Evolutionary conservation across 2,888 invertebrate genomes (phyloP), one percentile per base, ranked within the genome.

Genomic region (Cephus nigrinus): DNA sequence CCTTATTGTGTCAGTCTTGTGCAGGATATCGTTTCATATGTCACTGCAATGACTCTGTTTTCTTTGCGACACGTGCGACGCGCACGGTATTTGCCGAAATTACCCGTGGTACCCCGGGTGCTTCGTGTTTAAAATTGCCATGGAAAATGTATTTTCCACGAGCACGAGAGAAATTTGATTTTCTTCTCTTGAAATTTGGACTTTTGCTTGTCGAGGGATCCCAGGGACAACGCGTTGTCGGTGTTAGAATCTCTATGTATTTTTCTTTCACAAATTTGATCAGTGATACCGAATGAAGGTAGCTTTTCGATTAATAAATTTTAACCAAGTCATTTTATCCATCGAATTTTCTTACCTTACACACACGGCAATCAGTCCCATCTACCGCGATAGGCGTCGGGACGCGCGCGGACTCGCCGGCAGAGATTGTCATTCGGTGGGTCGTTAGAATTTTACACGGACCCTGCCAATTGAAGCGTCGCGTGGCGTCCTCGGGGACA

Each of bases 1-100:
- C 55, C 55, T 55, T 55, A 55, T 55, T 55, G 55, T 9, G 55
- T 55, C 55, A 23, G 55, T 55, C 55, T 55, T 23, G 55, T 55
- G 55, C 55, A 55, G 55, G 23, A 55, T 87, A 88, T 88, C 83
- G 85, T 88, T 86, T 89, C 90, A 90, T 90, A 90, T 89, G 88
- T 89, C 89, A 89, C 87, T 83, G 85, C 87, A 85, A 90, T 89
- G 88, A 88, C 89, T 90, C 89, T 90, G 90, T 88, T 88, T 88
- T 88, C 87, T 85, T 55, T 88, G 88, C 85, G 86, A 85, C 89
- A 89, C 84, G 82, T 88, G 89, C 87, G 86, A 88, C 86, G 85
- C 86, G 84, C 86, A 87, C 80, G 80, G 81, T 73, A 71, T 55
- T 12, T 33, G 23, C 74, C 36, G 23, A 12, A 74, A 30, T 12